Evolutionary conservation across 2,888 invertebrate genomes (phyloP).

Genomic region (Zaprionus lineosus): DNA sequence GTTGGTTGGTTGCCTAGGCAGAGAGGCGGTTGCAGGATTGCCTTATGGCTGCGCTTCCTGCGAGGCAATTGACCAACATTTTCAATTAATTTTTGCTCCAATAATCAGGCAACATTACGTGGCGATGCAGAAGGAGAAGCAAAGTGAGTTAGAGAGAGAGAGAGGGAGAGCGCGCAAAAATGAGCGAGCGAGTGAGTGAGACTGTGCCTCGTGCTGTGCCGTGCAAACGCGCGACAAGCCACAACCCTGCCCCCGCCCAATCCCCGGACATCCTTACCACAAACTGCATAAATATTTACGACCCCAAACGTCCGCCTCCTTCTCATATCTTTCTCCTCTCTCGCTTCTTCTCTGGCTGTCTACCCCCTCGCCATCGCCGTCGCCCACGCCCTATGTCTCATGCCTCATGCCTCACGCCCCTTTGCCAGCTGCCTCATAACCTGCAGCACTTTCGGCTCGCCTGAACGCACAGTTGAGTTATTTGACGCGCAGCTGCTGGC

Average conservation of each 20-base stretch:
- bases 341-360: no score
- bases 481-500: constrained; percentile 74
- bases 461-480: constrained; percentile 75
- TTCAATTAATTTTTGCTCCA: constrained; percentile 82
- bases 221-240: constrained; percentile 43
- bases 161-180: constrained; percentile 10
- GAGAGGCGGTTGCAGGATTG: not conserved
- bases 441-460: constrained; percentile 19
- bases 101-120: constrained; percentile 73
- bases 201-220: constrained; percentile 41
- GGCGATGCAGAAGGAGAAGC: constrained; percentile 8
- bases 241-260: constrained; percentile 3
- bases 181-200: constrained; percentile 7
- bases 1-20: not conserved
- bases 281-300: constrained; percentile 61
- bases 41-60: constrained; percentile 30
- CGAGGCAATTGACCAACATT: constrained; percentile 80
- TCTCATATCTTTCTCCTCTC: not conserved
- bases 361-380: not conserved
- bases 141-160: constrained; percentile 2
- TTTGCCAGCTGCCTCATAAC: no score
- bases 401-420: no score
- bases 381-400: no score
- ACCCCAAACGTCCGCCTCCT: constrained; percentile 16
- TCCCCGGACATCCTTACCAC: constrained; percentile 33